Conservation (phyloP, 2,797 vertebrate genomes). For the Malurus splendens region DNA sequence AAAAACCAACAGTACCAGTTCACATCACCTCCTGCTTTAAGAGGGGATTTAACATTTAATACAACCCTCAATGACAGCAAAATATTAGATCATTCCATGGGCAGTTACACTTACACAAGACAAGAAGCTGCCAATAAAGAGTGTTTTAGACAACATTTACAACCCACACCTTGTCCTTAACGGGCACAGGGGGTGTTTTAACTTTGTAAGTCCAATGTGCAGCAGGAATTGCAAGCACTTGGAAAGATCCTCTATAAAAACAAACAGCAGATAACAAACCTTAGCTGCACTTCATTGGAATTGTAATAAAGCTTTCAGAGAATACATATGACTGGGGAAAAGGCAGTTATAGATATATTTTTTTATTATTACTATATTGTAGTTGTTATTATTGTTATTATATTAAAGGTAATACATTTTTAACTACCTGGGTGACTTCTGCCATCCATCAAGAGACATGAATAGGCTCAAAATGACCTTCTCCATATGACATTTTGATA, state of each 20-base stretch:
- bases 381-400: neutral
- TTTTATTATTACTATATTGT: neutral
- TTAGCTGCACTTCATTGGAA: neutral
- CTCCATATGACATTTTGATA: neutral
- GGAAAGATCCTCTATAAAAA: neutral
- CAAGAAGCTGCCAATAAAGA: neutral
- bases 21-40: neutral
- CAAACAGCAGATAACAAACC: neutral
- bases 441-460: neutral
- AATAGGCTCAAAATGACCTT: neutral
- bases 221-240: neutral
- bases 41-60: neutral
- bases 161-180: neutral
- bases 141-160: neutral
- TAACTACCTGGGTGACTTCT: neutral
- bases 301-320: neutral
- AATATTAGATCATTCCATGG: fast-evolving
- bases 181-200: neutral
- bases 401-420: neutral
- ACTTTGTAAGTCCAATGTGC: neutral
- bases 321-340: neutral
- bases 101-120: neutral
- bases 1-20: neutral
- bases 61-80: neutral
- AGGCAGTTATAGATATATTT: neutral